Base-by-base conservation (phyloP, 2,888 invertebrate species). In the Diachrysia chrysitis region DNA sequence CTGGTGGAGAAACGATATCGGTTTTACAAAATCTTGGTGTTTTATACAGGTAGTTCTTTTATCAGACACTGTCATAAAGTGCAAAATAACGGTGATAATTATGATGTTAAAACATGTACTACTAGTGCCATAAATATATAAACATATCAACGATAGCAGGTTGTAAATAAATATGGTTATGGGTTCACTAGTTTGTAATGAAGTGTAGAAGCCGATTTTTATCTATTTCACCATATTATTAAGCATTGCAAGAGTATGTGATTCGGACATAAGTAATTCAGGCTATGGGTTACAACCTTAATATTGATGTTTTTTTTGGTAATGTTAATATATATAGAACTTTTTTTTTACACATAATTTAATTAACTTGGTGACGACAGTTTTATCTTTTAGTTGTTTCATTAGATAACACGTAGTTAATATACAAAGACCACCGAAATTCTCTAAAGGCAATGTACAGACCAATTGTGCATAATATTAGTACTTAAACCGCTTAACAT, bases 131-230 rank as follows among this genome's bases (percentile, higher is more conserved):
- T 42, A 42, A 42, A 42, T 42, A n/a, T n/a, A 42, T 42, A 42
- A 42, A 42, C n/a, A n/a, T 16, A 42, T 42, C 6, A 42, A 6
- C 42, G 6, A n/a, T n/a, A 16, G 42, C n/a, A n/a, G 0, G 42
- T 42, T 42, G 42, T 42, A 42, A 42, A 42, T 42, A 42, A n/a
- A 42, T 42, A 42, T 42, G n/a, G 42, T 42, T 42, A n/a, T 42
- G n/a, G n/a, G 16, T 4, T 42, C n/a, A 42, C n/a, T n/a, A 42
- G 42, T 42, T n/a, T 42, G 42, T 42, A n/a, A 42, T 42, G n/a
- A 42, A 42, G 42, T 42, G 42, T 42, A n/a, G 42, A 42, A 42
- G 42, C 42, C 42, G 42, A n/a, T 42, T 42, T n/a, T 42, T 42
- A 42, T 42, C 42, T n/a, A 42, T 42, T 42, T 42, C 42, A n/a